Evolutionary conservation across 1,140 invertebrate genomes (phyloP), one percentile per base, ranked within the genome.

Genomic region (Lysiphlebus fabarum): DNA sequence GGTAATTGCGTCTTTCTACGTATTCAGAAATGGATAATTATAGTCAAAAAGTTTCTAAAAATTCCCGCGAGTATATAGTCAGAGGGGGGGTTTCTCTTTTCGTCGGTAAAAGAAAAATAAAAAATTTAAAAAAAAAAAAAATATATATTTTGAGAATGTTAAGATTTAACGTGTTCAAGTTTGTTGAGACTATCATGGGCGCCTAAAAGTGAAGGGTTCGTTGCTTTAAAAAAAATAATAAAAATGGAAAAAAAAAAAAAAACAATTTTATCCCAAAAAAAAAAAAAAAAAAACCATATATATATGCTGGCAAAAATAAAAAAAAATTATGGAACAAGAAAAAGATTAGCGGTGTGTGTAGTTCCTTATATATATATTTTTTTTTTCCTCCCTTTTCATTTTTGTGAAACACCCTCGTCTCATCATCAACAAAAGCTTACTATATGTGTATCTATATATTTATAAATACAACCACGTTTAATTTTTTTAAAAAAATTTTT

Each of bases 161-260:
- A 26, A 26, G 17, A 26, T n/a, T n/a, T n/a, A n/a, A n/a, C 2
- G 17, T 26, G 17, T 26, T n/a, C n/a, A n/a, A 26, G 17, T 26
- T 33, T 44, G 34, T 38, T 34, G 33, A 42, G 59, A 50, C 57
- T 43, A 49, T 44, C 42, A 51, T 61, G 48, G 56, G 58, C 63
- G 59, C 63, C 65, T 62, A 56, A 74, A 77, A 76, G 72, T 75
- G 69, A 76, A 78, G 76, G 75, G 68, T 76, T 76, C 71, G 72
- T 66, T 69, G 73, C 2, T 26, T 26, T n/a, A 73, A 61, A 58
- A n/a, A n/a, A n/a, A n/a, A n/a, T n/a, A n/a, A n/a, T n/a, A n/a
- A n/a, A n/a, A n/a, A n/a, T n/a, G n/a, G 58, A 59, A 6, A 9
- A 6, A 11, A 11, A 40, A 40, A 40, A 40, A 40, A 40, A 40